Evolutionary conservation across 2,797 vertebrate species (phyloP).

Genomic region (Hyperoplus lanceolatus): DNA sequence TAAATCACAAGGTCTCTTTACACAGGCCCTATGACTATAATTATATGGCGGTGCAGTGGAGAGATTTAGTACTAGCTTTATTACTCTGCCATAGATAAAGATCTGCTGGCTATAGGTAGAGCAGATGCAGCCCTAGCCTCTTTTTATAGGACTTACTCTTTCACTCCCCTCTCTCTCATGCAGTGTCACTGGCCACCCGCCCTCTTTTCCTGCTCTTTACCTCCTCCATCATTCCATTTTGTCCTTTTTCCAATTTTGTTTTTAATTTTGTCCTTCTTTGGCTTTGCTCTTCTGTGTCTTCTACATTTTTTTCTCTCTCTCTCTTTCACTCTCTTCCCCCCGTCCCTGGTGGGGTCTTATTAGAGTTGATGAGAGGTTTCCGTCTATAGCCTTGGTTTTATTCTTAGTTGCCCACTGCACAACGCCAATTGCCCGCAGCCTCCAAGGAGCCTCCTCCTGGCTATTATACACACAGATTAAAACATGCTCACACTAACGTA

Average conservation of each 20-base stretch:
- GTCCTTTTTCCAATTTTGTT: conserved; percentile 64
- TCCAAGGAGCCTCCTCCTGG: conserved; percentile 66
- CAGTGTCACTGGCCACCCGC: conserved; percentile 44
- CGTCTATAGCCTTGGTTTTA: conserved; percentile 78
- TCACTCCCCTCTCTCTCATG: conserved; percentile 30
- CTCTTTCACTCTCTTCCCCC: conserved; percentile 24
- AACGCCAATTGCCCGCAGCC: conserved; percentile 69
- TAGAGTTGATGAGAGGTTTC: conserved; percentile 80
- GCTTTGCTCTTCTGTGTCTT: conserved; percentile 67
- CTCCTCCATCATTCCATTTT: conserved; percentile 42
- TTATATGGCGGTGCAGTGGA: conserved; percentile 75
- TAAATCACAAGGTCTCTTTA: conserved; percentile 77
- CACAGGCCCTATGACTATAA: conserved; percentile 78
- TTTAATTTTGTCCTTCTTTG: conserved; percentile 74
- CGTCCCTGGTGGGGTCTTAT: conserved; percentile 78
- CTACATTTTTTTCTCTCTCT: conserved; percentile 19
- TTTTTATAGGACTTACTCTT: conserved; percentile 64
- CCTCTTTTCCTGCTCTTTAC: conserved; percentile 24
- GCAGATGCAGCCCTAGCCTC: conserved; percentile 71
- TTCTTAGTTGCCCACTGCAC: conserved; percentile 78
- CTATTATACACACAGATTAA: conserved; percentile 50
- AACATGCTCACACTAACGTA: conserved; percentile 46
- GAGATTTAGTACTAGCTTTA: conserved; percentile 82
- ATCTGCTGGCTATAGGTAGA: conserved; percentile 80
- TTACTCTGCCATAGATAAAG: conserved; percentile 80